phyloP scores from a whole-genome alignment of 2,797 vertebrate genomes.

The Todus mexicanus region DNA sequence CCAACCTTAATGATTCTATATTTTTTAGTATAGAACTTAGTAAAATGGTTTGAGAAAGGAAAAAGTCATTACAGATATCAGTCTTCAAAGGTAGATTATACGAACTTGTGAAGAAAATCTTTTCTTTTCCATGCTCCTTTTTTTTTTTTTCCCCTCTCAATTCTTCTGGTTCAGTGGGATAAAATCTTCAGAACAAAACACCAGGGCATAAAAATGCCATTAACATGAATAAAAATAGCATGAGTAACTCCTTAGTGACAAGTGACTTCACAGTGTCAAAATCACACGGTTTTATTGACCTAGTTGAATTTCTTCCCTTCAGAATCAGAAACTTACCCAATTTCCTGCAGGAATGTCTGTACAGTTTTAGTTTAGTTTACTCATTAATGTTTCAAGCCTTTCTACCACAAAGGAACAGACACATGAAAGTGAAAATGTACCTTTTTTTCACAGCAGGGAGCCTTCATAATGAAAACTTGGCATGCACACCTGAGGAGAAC shows the following conservation, averaged over 20 bases:
- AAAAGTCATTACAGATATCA: neutral
- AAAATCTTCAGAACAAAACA: conserved; percentile 65
- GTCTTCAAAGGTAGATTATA: neutral
- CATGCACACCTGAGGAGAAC: conserved; percentile 70
- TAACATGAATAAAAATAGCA: conserved; percentile 66
- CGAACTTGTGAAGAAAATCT: neutral
- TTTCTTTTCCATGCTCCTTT: neutral
- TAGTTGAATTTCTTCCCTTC: conserved; percentile 68
- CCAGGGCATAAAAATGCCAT: conserved; percentile 65
- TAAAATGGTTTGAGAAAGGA: conserved; percentile 21
- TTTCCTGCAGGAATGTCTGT: conserved; percentile 62
- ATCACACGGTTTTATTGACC: conserved; percentile 65
- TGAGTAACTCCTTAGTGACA: conserved; percentile 58
- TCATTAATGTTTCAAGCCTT: conserved; percentile 70
- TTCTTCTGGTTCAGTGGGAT: conserved; percentile 40
- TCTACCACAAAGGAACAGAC: conserved; percentile 65
- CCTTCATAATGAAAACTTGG: conserved; percentile 71
- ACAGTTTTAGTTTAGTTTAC: conserved; percentile 67
- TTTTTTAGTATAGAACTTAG: no score
- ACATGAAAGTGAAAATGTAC: conserved; percentile 70
- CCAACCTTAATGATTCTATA: no score
- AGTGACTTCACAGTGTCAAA: conserved; percentile 60
- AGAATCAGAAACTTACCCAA: conserved; percentile 57
- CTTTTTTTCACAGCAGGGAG: conserved; percentile 69
- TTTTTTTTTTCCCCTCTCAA: neutral